These are phyloP conservation scores for Lymantria monacha DNA, from an alignment of 2,888 invertebrate genomes.

Conservation along the genomic window DNA sequence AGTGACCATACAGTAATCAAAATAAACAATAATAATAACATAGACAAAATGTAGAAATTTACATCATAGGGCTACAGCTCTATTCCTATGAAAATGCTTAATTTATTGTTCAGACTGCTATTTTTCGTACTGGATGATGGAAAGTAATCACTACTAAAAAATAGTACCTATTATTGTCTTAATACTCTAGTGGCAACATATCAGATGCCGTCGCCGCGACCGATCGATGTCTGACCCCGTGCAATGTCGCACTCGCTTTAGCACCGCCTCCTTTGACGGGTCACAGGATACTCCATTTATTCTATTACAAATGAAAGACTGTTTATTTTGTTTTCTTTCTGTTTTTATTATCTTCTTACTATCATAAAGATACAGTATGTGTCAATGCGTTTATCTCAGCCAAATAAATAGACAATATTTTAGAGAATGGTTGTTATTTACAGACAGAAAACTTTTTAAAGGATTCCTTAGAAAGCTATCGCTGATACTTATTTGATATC, in stretches of 20 bases:
- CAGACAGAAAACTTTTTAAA: background rate
- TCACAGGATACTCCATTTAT: conserved; percentile 36
- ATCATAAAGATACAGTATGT: too few species aligned
- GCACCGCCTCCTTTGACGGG: conserved; percentile 53
- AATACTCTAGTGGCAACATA: conserved; percentile 39
- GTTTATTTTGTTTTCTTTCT: conserved; percentile 6
- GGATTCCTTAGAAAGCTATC: background rate
- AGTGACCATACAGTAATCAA: too few species aligned
- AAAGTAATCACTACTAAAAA: background rate
- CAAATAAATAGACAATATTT: too few species aligned
- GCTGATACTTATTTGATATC: background rate
- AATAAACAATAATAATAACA: too few species aligned
- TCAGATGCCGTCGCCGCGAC: conserved; percentile 38
- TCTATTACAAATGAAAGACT: conserved; percentile 14
- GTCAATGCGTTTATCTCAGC: too few species aligned
- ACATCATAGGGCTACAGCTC: too few species aligned
- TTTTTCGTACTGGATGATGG: too few species aligned
- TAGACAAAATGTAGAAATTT: too few species aligned
- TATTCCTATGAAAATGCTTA: too few species aligned
- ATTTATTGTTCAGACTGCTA: too few species aligned
- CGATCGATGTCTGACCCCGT: conserved; percentile 75
- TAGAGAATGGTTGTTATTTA: too few species aligned
- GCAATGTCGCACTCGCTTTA: conserved; percentile 62
- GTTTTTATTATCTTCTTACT: too few species aligned
- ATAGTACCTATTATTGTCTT: conserved; percentile 29